Conservation (phyloP, 1,140 invertebrate species). For the Lasaia peninsularis region DNA sequence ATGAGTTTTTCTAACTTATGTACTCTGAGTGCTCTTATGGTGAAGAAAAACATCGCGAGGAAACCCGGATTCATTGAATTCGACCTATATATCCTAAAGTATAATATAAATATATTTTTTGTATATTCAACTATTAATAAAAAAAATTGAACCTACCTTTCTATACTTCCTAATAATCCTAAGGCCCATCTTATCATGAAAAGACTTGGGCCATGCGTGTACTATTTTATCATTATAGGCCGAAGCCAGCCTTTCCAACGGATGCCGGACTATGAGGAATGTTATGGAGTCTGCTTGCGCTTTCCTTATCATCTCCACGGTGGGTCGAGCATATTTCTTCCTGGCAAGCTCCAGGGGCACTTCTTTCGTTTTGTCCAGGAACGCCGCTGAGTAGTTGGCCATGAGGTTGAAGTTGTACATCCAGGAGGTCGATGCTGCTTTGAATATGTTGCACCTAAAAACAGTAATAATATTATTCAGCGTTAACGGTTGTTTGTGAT, state of each 20-base stretch:
- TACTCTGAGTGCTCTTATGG: too few relatives aligned
- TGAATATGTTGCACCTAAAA: conserved; percentile 88
- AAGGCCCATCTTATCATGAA: conserved; percentile 87
- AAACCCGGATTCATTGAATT: too few relatives aligned
- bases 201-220: conserved; percentile 87
- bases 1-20: too few relatives aligned
- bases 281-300: conserved; percentile 80
- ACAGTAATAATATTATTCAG: neutral
- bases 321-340: conserved; percentile 86
- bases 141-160: conserved; percentile 49
- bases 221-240: conserved; percentile 94
- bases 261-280: conserved; percentile 93
- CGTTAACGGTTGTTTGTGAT: neutral
- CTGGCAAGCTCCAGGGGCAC: conserved; percentile 87
- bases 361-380: conserved; percentile 85
- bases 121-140: too few relatives aligned
- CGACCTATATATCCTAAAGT: too few relatives aligned
- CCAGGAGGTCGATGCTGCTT: conserved; percentile 92
- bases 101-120: too few relatives aligned
- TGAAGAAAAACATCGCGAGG: too few relatives aligned
- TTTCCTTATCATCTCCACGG: conserved; percentile 80
- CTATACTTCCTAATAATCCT: conserved; percentile 87
- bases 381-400: conserved; percentile 87
- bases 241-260: conserved; percentile 91
- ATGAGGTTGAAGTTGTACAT: conserved; percentile 93